Base-by-base conservation (phyloP, 2,113 vertebrate species). In the Asarcornis scutulata region DNA sequence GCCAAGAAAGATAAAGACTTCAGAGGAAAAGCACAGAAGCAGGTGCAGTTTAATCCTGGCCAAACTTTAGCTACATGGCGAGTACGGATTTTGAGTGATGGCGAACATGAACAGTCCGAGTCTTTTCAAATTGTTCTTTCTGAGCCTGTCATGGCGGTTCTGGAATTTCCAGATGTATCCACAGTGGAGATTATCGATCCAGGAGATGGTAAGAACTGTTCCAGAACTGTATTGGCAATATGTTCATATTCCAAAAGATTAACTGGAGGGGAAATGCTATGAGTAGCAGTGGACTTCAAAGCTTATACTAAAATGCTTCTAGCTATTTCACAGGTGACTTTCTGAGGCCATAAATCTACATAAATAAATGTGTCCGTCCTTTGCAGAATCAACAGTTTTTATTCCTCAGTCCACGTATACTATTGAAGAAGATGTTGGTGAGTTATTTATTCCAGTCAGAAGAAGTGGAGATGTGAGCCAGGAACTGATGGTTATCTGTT, bases 1-100 rank as follows among this genome's bases (percentile, higher is more conserved):
- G 99, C 99, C 6, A 97, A 97, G 93, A 99, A 98, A 86, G 98
- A 99, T 22, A 98, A 98, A 91, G 99, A 99, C 90, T 99, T 99
- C 96, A 98, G 97, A 97, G 98, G 98, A 22, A 99, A 99, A 96
- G 98, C 98, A 4, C 99, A 99, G 97, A 98, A 97, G 83, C 99
- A 99, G 92, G 98, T 99, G 84, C 99, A 99, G 96, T 99, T 99
- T 97, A 99, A 99, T 97, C 99, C 99, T 0, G 99, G 99, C 63
- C 99, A 99, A 97, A 98, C 97, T 55, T 97, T 91, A 76, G 99
- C 99, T 88, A 98, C 97, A 0, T 99, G 99, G 99, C 88, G 97
- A 66, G 98, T 99, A 17, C 96, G 96, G 59, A 98, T 99, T 95
- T 83, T 99, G 91, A 90, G 98, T 2, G 99, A 99, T 3, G 98